Evolutionary conservation across 2,888 invertebrate species (phyloP).

Genomic region (Coenonympha glycerion): DNA sequence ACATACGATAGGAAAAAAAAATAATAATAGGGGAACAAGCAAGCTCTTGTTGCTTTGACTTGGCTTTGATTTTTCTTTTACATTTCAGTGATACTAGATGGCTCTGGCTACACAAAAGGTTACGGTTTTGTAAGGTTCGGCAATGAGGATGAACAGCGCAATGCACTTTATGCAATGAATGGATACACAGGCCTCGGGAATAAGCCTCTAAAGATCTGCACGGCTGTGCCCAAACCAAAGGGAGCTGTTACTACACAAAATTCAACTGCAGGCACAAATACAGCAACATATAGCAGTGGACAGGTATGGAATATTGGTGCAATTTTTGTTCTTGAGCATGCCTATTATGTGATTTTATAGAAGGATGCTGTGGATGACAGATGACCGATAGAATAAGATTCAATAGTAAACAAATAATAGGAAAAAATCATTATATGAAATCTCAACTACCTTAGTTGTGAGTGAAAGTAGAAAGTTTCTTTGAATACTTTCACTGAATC

Average conservation of each 20-base stretch:
- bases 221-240: constrained; percentile 92
- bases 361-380: too few relatives aligned
- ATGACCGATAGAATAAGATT: too few relatives aligned
- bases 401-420: too few relatives aligned
- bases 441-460: too few relatives aligned
- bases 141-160: constrained; percentile 94
- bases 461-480: too few relatives aligned
- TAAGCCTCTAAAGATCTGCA: constrained; percentile 92
- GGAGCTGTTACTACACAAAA: constrained; percentile 54
- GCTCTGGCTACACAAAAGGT: constrained; percentile 92
- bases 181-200: constrained; percentile 91
- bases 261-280: constrained; percentile 41
- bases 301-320: constrained; percentile 49
- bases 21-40: too few relatives aligned
- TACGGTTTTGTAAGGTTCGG: constrained; percentile 97
- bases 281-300: constrained; percentile 51
- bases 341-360: background rate
- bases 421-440: too few relatives aligned
- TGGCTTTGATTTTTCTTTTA: background rate
- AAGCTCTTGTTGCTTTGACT: too few relatives aligned
- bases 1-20: too few relatives aligned
- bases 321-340: background rate
- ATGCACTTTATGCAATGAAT: constrained; percentile 94
- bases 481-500: too few relatives aligned
- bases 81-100: constrained; percentile 87